Evolutionary conservation across 2,888 invertebrate genomes (phyloP), one percentile per base, ranked within the genome.

Genomic region (Napeogenes sylphis): DNA sequence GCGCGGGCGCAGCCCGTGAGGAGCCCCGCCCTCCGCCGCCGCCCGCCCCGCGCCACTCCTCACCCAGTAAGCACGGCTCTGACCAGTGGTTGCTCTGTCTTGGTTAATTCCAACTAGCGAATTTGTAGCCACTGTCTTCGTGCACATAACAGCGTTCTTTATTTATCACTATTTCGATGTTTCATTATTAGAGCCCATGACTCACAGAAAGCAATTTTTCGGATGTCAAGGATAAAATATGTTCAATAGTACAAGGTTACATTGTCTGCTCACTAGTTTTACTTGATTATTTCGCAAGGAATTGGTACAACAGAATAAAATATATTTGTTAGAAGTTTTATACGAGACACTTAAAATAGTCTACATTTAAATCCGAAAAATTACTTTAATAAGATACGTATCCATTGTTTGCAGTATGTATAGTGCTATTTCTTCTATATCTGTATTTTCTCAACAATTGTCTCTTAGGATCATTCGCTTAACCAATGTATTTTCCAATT

Each of bases 21-120:
- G 86, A 85, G 70, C 76, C 83, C 58, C 84, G 86, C 64, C 87
- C 87, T 73, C 88, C 89, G 65, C 88, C 87, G 75, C 87, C 87
- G 73, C 87, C 87, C 77, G 81, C 85, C 73, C 85, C 89, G 70
- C 87, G 88, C 83, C 86, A 88, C 80, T 87, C 86, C 85, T 83
- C 87, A 77, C 85, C 90, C 76, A 91, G 89, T 89, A 89, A 90
- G 85, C 87, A 88, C 90, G 86, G 75, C 78, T 73, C 75, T 78
- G 73, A 68, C 70, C 76, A 77, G 81, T 84, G 80, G 81, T 79
- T 81, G 81, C 85, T 76, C 75, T 80, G 80, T 83, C 74, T 64
- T 53, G 21, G 4, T 14, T 57, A n/a, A 57, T 30, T 45, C 30
- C 30, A 4, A 14, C 35, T 4, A 55, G n/a, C 47, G 59, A 56